Base-by-base conservation (phyloP, 2,888 invertebrate species). In the Dastarcus helophoroides region DNA sequence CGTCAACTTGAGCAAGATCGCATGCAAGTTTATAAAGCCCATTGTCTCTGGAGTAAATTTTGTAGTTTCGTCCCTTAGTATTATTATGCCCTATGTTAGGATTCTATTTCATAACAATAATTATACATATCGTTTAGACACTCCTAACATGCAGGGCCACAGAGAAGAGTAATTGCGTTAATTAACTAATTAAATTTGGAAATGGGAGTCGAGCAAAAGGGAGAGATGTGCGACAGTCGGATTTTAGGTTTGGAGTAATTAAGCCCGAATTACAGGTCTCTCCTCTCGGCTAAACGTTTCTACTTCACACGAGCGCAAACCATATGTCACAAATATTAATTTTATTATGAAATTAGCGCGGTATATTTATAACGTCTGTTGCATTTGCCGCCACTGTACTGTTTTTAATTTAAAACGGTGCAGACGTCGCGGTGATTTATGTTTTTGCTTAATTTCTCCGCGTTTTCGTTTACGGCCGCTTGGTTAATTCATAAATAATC, bases 171-270 rank as follows among this genome's bases (percentile, higher is more conserved):
- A 58, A 58, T 57, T 56, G 55, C 50, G 43, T 53, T 56, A 57
- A 57, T 58, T 57, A 56, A 54, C 54, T 57, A 58, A 57, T 57
- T 57, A 57, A 57, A 55, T 55, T 55, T 51, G 36, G 46, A 47
- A 47, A 44, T 48, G 47, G 50, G 46, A 51, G 41, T 44, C 46
- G 46, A 42, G 43, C 36, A 39, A 43, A 38, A 43, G 42, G 42
- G 17, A 26, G 39, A 42, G 35, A 35, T 40, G 22, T 31, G 44
- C 46, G 46, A 46, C 48, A 47, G 44, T 42, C 40, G 41, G 41
- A 43, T 46, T 42, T 42, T 39, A 36, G n/a, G n/a, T 39, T 45
- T 47, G 44, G 43, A 41, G 49, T 47, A 50, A 53, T 51, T 51
- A 51, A 50, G 44, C 47, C 44, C 47, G 47, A 50, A 48, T 46